phyloP scores from a whole-genome alignment of 2,888 invertebrate genomes.

The Rhingia rostrata region DNA sequence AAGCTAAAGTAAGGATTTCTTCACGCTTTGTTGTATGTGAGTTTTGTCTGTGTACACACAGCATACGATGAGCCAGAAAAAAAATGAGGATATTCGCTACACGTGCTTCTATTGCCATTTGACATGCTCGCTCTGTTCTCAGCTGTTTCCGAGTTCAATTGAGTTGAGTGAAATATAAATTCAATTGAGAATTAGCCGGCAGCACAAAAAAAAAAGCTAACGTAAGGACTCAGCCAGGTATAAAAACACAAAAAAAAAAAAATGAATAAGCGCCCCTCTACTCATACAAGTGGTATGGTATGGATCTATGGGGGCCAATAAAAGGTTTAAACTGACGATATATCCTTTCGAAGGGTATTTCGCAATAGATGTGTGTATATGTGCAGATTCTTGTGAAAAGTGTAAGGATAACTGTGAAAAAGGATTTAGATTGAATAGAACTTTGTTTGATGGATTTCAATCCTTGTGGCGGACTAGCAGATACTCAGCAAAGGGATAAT shows the following conservation, averaged over 20 bases:
- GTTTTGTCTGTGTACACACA: slow-evolving; percentile 14
- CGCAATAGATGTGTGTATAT: background rate
- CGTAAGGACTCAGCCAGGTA: slow-evolving; percentile 45
- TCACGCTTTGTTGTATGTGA: slow-evolving; percentile 16
- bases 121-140: slow-evolving; percentile 21
- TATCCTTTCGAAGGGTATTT: slow-evolving; percentile 40
- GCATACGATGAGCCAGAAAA: background rate
- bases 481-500: slow-evolving; percentile 33
- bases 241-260: slow-evolving; percentile 1
- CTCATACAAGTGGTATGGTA: slow-evolving; percentile 26
- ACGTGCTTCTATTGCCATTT: slow-evolving; percentile 43
- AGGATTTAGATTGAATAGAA: slow-evolving; percentile 51
- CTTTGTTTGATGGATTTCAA: slow-evolving; percentile 64
- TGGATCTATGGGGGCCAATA: slow-evolving; percentile 53
- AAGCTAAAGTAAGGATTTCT: slow-evolving; percentile 33
- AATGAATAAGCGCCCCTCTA: background rate
- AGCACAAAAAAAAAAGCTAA: background rate
- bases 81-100: slow-evolving; percentile 32
- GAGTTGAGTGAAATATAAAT: slow-evolving; percentile 64
- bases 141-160: slow-evolving; percentile 57
- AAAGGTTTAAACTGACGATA: slow-evolving; percentile 66
- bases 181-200: slow-evolving; percentile 53
- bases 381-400: background rate
- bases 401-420: slow-evolving; percentile 47
- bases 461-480: background rate